Percentiles rank a stretch among this genome's conserved stretches.
Conservation (phyloP, 1,140 invertebrate genomes). For the Conus ventricosus region DNA sequence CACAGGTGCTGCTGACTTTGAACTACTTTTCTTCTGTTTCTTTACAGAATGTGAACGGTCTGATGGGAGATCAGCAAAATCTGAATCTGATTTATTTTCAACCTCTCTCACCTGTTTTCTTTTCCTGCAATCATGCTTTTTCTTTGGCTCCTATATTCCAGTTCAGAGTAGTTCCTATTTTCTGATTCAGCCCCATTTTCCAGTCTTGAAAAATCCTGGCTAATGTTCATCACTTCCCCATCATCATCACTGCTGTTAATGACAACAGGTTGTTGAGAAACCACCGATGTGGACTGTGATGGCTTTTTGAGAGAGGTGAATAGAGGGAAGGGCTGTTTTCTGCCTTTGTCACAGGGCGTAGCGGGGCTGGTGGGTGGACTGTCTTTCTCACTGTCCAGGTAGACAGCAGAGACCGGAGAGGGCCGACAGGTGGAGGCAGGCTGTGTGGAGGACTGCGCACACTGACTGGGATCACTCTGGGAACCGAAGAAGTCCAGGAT, state of each 20-base stretch:
- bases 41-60: neutral
- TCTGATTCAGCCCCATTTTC: neutral
- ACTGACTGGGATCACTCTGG: conserved; percentile 1
- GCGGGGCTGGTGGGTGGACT: neutral
- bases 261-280: neutral
- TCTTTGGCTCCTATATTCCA: neutral
- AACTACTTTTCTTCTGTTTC: neutral
- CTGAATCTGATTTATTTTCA: neutral
- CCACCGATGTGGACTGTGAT: neutral
- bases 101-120: neutral
- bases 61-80: neutral
- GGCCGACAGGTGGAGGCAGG: no score
- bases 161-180: neutral
- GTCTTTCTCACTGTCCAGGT: neutral
- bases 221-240: neutral
- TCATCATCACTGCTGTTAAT: conserved; percentile 25
- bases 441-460: neutral
- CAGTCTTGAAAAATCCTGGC: neutral
- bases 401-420: neutral
- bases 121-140: neutral
- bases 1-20: neutral
- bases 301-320: neutral
- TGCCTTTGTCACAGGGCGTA: neutral
- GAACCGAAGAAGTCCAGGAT: conserved; percentile 61
- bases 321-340: neutral